Evolutionary conservation across 2,113 vertebrate genomes (phyloP).

Genomic region (Cephalophus harveyi): DNA sequence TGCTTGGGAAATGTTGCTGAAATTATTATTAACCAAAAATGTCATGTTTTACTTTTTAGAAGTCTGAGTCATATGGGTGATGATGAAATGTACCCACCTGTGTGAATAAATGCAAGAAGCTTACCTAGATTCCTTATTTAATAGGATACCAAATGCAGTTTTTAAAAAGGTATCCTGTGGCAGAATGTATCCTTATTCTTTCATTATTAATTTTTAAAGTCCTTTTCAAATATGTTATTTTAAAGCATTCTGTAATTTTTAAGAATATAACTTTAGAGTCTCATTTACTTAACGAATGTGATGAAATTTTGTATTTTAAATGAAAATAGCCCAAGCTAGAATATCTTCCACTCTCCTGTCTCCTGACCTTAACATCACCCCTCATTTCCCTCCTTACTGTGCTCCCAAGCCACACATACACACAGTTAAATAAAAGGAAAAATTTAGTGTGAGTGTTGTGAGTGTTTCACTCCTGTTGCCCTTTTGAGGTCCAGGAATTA

Average conservation of each 20-base stretch:
- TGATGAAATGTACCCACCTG: conserved; percentile 24
- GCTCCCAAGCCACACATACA: background rate
- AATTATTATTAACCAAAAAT: conserved; percentile 71
- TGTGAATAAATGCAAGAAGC: background rate
- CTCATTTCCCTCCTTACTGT: background rate
- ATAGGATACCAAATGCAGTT: background rate
- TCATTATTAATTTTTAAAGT: conserved; percentile 10
- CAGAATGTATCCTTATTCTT: background rate
- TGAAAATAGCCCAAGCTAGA: conserved; percentile 27
- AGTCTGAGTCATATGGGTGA: conserved; percentile 13
- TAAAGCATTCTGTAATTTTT: background rate
- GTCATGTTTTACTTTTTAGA: conserved; percentile 24
- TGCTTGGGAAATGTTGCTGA: conserved; percentile 73
- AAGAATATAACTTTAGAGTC: background rate
- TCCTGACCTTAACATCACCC: background rate
- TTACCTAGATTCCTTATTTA: conserved; percentile 35
- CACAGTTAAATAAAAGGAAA: background rate
- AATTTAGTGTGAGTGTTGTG: background rate
- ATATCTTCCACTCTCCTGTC: background rate
- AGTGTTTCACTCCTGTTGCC: background rate
- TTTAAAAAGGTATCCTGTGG: background rate
- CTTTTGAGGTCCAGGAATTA: conserved; percentile 12
- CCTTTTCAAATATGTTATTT: background rate
- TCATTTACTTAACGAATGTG: background rate
- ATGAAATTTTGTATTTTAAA: background rate